Evolutionary conservation across 2,888 invertebrate species (phyloP), one percentile per base, ranked within the genome.

Genomic region (Drepanosiphum platanoidis): DNA sequence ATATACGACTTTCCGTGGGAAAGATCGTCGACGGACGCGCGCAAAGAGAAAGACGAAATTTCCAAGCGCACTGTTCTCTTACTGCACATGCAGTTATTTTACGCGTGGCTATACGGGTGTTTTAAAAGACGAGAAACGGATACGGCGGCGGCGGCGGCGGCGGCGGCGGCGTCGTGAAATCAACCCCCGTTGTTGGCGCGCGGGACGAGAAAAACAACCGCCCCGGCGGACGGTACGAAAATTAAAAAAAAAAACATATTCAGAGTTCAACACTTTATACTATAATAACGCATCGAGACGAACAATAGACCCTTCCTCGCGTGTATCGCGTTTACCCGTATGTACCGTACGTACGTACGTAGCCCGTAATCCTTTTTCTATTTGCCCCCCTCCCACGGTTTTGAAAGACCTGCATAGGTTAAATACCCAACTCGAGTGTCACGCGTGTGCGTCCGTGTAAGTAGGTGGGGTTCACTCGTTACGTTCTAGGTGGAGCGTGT

Each of bases 221-320:
- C 30, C 2, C n/a, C 30, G 64, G 64, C 11, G 30, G 61, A 61
- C 27, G 61, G 11, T 30, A 30, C 30, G 30, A 1, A 52, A 52
- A 52, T 52, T 52, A 61, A 64, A 58, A 61, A 64, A 61, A 64
- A 58, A 61, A 64, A 64, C 64, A 30, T 11, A 64, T 64, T 64
- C 27, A 13, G 30, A 9, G 13, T 11, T 27, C 11, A 27, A 27
- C 64, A 64, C 9, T 13, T 30, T 64, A 7, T 61, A 22, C 11
- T 64, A 27, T 13, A 30, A 27, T 64, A 30, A 64, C 9, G 30
- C 64, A 27, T 3, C 64, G 3, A 11, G 30, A 27, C 4, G 30
- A 64, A 64, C 64, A 64, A 64, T 64, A 27, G 64, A n/a, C 13
- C 27, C 13, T 13, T 64, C 30, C 30, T 27, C 13, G 64, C 30